These are phyloP conservation scores for Enteromius anoplus DNA, from an alignment of 2,797 vertebrate species.

Conservation along the genomic window DNA sequence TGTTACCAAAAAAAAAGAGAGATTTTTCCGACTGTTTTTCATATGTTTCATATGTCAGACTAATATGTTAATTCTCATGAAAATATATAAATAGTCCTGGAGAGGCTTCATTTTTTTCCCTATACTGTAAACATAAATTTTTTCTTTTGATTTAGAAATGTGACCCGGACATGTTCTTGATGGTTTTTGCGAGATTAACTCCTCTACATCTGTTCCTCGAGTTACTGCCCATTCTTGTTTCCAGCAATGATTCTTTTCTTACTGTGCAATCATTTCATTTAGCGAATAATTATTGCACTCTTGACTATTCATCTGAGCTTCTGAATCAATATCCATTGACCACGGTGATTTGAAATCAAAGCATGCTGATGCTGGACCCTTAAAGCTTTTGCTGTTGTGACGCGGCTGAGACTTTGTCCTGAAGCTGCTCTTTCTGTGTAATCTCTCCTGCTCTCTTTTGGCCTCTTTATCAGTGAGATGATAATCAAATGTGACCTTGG, in stretches of 20 bases:
- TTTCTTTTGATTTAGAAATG: conserved; percentile 17
- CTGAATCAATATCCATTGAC: background rate
- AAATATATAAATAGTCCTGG: background rate
- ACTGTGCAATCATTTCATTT: background rate
- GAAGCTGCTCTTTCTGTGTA: background rate
- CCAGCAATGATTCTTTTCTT: background rate
- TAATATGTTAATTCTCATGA: background rate
- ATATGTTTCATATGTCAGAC: background rate
- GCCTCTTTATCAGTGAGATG: background rate
- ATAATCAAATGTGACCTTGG: background rate
- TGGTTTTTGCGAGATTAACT: background rate
- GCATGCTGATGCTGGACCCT: background rate
- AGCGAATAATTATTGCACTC: background rate
- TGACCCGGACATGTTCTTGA: background rate
- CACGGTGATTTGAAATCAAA: background rate
- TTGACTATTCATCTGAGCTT: background rate
- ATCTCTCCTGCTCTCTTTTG: background rate
- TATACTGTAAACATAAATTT: background rate
- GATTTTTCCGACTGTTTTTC: background rate
- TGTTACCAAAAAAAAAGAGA: no score
- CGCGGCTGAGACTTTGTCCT: background rate
- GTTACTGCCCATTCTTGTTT: background rate
- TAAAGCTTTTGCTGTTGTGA: background rate
- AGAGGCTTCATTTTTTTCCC: background rate
- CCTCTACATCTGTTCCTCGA: background rate